Evolutionary conservation across 2,888 invertebrate species (phyloP).

Genomic region (Melinaea marsaeus): DNA sequence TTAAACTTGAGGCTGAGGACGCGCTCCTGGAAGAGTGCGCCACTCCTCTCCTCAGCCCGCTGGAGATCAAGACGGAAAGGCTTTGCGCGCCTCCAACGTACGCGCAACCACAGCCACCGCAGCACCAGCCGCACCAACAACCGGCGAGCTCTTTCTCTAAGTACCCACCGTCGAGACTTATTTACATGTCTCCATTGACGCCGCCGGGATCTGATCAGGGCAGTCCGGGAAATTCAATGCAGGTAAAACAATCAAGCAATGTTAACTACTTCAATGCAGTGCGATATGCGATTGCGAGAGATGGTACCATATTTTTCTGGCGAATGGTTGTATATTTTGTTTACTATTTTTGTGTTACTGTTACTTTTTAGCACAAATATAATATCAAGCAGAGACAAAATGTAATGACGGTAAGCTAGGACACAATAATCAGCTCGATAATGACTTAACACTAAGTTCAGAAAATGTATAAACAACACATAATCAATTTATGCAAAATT

Average conservation of each 20-base stretch:
- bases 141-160: slow-evolving; percentile 62
- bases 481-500: background rate
- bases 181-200: slow-evolving; percentile 91
- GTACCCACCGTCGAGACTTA: slow-evolving; percentile 68
- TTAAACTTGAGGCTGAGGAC: slow-evolving; percentile 86
- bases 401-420: slow-evolving; percentile 35
- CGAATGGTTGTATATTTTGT: slow-evolving; percentile 43
- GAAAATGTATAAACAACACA: slow-evolving; percentile 12
- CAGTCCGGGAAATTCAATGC: slow-evolving; percentile 84
- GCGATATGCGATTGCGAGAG: slow-evolving; percentile 44
- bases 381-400: background rate
- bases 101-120: slow-evolving; percentile 47
- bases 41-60: slow-evolving; percentile 85
- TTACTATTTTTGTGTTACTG: slow-evolving; percentile 36
- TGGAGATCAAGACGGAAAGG: slow-evolving; percentile 89
- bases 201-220: slow-evolving; percentile 94
- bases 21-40: slow-evolving; percentile 79
- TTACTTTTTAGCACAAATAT: slow-evolving; percentile 14
- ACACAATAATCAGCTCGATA: too few relatives aligned
- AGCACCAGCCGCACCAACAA: slow-evolving; percentile 50
- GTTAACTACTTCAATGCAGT: slow-evolving; percentile 5
- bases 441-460: too few relatives aligned
- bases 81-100: slow-evolving; percentile 77
- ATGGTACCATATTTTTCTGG: slow-evolving; percentile 66
- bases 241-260: slow-evolving; percentile 52